Evolutionary conservation across 2,113 vertebrate genomes (phyloP), one percentile per base, ranked within the genome.

Genomic region (Tauraco erythrolophus): DNA sequence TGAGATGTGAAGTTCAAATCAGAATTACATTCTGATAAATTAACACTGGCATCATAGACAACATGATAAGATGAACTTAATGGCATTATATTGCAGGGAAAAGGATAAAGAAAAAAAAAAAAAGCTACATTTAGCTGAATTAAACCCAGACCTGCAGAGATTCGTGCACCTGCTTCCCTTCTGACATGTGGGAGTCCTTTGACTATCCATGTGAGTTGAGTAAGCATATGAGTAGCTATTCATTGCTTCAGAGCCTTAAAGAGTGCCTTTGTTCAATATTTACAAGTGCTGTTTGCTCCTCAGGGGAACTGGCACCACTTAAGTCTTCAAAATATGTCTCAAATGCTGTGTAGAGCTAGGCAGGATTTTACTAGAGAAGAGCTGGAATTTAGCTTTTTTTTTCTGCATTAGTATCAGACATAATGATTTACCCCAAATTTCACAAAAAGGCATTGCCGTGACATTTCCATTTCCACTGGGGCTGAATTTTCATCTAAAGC

Each of bases 21-120:
- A 79, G 76, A 96, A 93, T 68, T 95, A 60, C 25, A 80, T 70
- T 92, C 72, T 92, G 88, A 66, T 78, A 50, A 97, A 64, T 43
- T 79, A 60, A 41, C 33, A 91, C 51, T 94, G 77, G 89, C 83
- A 53, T 33, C 35, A 14, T 37, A 83, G 66, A 54, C 45, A 92
- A 43, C 53, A 45, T 31, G 31, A 50, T 19, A 69, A 85, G 85
- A 89, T 58, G 2, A 78, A 74, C 14, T 76, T 46, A 62, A 82
- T 45, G 17, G 8, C 25, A 60, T 56, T 71, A 39, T 64, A 15
- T 14, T 43, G 23, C 14, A 66, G 41, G 6, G 16, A 9, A 58
- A 50, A 53, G 18, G 9, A 15, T 8, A 6, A 8, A 43, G 18
- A 7, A 19, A 4, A 7, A 21, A 14, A 31, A 19, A 12, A 69